phyloP scores from a whole-genome alignment of 2,797 vertebrate species.

The Cossypha caffra region DNA sequence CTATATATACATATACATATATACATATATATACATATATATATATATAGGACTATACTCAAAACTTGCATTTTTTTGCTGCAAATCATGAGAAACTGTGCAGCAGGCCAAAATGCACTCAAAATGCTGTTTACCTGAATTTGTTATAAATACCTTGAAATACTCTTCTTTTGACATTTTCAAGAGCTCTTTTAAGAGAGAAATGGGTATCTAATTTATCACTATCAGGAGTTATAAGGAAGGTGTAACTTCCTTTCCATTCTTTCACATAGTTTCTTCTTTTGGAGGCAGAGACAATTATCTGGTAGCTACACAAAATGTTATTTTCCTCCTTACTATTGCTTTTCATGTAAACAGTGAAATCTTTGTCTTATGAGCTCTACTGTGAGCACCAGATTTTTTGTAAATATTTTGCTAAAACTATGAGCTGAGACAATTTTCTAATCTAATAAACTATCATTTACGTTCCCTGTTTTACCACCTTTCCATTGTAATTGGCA shows the following conservation, averaged over 20 bases:
- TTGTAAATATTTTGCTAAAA: background rate
- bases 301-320: background rate
- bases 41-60: background rate
- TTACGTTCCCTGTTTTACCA: slow-evolving; percentile 6
- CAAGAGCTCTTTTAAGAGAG: background rate
- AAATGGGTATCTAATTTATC: background rate
- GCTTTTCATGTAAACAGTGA: background rate
- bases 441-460: background rate
- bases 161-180: background rate
- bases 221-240: background rate
- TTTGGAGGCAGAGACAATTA: background rate
- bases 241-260: background rate
- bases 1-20: background rate
- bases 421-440: background rate
- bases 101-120: background rate
- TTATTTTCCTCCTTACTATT: background rate
- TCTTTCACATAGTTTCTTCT: background rate
- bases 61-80: background rate
- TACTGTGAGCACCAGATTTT: background rate
- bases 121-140: background rate
- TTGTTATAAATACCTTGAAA: background rate
- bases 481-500: background rate
- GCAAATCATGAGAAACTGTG: background rate
- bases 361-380: background rate
- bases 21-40: no score